Evolutionary conservation across 2,888 invertebrate species (phyloP), one percentile per base, ranked within the genome.

Genomic region (Eulithis testata): DNA sequence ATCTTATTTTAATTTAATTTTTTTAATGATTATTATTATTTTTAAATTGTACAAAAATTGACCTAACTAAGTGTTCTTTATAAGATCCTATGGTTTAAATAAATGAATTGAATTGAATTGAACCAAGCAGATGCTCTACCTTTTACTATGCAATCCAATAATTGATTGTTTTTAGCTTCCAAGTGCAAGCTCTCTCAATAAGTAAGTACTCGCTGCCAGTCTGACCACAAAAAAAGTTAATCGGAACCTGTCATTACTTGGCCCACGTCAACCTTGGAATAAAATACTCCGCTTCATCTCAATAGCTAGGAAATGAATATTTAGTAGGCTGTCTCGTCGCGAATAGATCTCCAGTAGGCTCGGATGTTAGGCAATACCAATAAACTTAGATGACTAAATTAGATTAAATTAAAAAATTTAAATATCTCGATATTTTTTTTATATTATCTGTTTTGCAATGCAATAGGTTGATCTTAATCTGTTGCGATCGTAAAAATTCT

Each of bases 181-280:
- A 31, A 40, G 9, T 40, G 8, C 9, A 40, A 40, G 40, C 9
- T 40, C 2, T 40, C 40, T 40, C 40, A 2, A 7, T 12, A 31
- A 31, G 12, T 11, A n/a, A n/a, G 0, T 49, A 47, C 4, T 40
- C 65, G 61, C 66, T 52, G 0, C 12, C 50, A 62, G 60, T 68
- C 12, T 4, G 21, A 60, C 63, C 60, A 21, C 37, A 57, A 55
- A 53, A 37, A 44, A 36, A n/a, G 7, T 31, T 49, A 62, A 50
- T 57, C 57, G 55, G 27, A 62, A 65, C 60, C 55, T 68, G 66
- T 70, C 65, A 71, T 71, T 69, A 70, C 67, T 55, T 63, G 56
- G 70, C 72, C 70, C 72, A 73, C 73, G 72, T 67, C 50, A 72
- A 71, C 71, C 70, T 70, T 72, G 68, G 50, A 58, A 55, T 59